Conservation (phyloP, 92 coral and sea anemone genomes). For the Zoanthus gigantus region DNA sequence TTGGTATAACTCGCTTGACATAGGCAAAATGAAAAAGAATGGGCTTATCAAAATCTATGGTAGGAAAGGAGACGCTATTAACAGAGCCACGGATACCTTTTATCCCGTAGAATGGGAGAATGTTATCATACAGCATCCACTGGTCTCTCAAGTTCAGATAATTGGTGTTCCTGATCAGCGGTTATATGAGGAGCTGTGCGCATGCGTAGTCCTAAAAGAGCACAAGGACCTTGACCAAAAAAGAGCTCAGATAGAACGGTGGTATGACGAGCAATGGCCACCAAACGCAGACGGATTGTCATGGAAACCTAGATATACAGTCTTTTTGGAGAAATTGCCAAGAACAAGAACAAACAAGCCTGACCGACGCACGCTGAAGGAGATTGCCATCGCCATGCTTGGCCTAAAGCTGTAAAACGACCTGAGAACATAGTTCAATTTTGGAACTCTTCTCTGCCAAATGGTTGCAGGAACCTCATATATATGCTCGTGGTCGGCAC, state of each 20-base stretch:
- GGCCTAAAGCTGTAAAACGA: neutral
- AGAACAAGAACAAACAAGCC: conserved; percentile 10
- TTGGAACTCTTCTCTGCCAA: neutral
- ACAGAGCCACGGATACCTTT: neutral
- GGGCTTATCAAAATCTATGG: conserved; percentile 1
- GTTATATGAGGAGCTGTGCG: conserved; percentile 32
- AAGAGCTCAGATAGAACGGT: conserved; percentile 23
- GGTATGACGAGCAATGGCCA: conserved; percentile 47
- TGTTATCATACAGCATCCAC: neutral
- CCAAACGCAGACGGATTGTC: conserved; percentile 38
- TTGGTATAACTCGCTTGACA: conserved; percentile 10
- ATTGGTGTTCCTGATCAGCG: conserved; percentile 34
- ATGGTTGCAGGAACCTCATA: neutral
- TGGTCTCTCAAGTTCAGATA: neutral
- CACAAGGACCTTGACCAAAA: conserved; percentile 10
- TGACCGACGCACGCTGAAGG: conserved; percentile 17
- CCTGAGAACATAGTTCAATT: neutral
- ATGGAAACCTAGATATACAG: conserved; percentile 39
- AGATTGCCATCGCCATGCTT: neutral
- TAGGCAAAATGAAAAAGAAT: conserved; percentile 15
- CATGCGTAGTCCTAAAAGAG: conserved; percentile 22
- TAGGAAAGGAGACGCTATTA: conserved; percentile 13
- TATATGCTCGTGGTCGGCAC: no score
- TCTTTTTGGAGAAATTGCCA: conserved; percentile 42
- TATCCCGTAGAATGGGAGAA: conserved; percentile 14